Conservation (phyloP, 2,888 invertebrate species). For the Pristionchus fissidentatus region DNA sequence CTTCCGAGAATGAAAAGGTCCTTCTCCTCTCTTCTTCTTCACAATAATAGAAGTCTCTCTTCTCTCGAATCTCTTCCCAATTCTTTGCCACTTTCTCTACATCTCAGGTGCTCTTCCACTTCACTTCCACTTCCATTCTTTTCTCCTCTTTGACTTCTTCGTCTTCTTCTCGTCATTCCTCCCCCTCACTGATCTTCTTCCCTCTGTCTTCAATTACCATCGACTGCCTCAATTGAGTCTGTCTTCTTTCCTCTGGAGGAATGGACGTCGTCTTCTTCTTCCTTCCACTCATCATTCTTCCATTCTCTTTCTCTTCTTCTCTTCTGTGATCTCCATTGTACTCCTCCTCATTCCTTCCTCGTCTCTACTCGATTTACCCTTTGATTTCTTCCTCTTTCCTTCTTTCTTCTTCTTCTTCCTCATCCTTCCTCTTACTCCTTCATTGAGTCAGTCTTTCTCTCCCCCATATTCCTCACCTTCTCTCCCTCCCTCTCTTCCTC, state of each 20-base stretch:
- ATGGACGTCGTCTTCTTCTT: background rate
- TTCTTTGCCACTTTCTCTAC: conserved; percentile 36
- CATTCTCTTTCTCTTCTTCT: background rate
- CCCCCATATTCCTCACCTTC: background rate
- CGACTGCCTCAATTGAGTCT: conserved; percentile 40
- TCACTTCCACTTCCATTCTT: background rate
- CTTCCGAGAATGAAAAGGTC: conserved; percentile 42
- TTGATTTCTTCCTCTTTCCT: conserved; percentile 29
- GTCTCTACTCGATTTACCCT: conserved; percentile 37
- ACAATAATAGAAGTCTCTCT: conserved; percentile 40
- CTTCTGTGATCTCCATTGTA: conserved; percentile 37
- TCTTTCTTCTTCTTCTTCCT: conserved; percentile 27
- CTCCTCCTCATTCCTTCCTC: conserved; percentile 35
- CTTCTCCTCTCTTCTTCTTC: conserved; percentile 27
- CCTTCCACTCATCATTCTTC: conserved; percentile 24
- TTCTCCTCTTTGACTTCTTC: background rate
- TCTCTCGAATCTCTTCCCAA: conserved; percentile 31
- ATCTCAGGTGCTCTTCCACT: conserved; percentile 19
- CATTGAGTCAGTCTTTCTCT: conserved; percentile 20
- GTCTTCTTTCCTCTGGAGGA: background rate
- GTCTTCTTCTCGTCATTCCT: conserved; percentile 9
- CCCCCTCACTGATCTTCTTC: background rate
- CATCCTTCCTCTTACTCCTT: background rate
- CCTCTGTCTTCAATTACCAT: conserved; percentile 37
- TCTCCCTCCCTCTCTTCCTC: background rate